Evolutionary conservation across 2,113 vertebrate species (phyloP), one percentile per base, ranked within the genome.

Genomic region (Ophthalmotilapia sp.): DNA sequence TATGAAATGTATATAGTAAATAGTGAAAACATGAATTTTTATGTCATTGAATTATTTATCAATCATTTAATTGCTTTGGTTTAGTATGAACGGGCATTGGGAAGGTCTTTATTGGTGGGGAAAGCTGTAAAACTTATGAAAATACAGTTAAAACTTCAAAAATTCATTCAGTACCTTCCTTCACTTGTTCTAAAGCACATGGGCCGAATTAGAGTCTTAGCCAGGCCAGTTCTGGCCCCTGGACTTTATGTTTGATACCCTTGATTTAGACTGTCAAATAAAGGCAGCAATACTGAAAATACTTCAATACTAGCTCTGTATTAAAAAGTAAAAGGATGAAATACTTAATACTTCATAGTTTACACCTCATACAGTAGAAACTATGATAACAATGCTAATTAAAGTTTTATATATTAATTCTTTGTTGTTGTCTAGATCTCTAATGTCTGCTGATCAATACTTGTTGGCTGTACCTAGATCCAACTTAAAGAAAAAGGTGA

Each of bases 21-120:
- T 62, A 62, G 29, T 62, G 26, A 31, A 58, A 58, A 58, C 56
- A 31, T 0, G 7, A 31, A 17, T 58, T 36, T 38, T 65, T 38
- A 68, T 68, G 33, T 8, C 33, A 38, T 38, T 38, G 4, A 68
- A 68, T 68, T 68, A 38, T 21, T 38, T 68, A 68, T 68, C 0
- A 0, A 38, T 65, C 33, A 65, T n/a, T 1, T 7, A 38, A 36
- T n/a, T 38, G 3, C 31, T n/a, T 21, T 65, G 19, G 19, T 21
- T 65, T 38, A 38, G 10, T 38, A 38, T 38, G 60, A 65, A 21
- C 0, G 33, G 19, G 4, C 0, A 13, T 2, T 13, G 33, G 19
- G 1, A 68, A 13, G 60, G 60, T 21, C 33, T 8, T 68, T 68
- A 68, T 38, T 38, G 7, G 60, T 5, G 3, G 60, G 4, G 5